Evolutionary conservation across 2,113 vertebrate genomes (phyloP).

Genomic region (Rhinolophus sinicus): DNA sequence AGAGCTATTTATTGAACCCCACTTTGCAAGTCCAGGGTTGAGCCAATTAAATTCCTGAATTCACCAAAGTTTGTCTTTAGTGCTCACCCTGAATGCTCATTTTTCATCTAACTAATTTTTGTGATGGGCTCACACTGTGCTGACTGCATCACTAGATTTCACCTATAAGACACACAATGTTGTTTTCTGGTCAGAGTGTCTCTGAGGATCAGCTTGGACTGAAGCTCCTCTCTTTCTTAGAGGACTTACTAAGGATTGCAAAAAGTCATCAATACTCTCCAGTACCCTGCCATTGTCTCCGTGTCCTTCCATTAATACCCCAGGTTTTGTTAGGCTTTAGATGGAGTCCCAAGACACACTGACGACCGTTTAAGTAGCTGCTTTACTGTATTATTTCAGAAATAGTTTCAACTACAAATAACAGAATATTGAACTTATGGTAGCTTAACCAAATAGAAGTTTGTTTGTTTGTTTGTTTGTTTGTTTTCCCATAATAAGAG

Average conservation of each 20-base stretch:
- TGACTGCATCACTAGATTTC: not conserved
- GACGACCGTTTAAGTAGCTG: not conserved
- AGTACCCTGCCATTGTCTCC: not conserved
- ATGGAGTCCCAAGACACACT: not conserved
- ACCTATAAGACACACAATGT: not conserved
- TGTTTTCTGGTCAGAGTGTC: not conserved
- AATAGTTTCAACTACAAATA: not conserved
- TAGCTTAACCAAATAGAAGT: not conserved
- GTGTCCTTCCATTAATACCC: not conserved
- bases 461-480: not conserved
- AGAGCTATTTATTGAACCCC: slow-evolving; percentile 15
- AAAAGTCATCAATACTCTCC: not conserved
- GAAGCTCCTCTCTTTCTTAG: not conserved
- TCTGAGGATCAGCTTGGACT: not conserved
- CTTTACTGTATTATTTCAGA: slow-evolving; percentile 22
- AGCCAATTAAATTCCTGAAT: slow-evolving; percentile 1
- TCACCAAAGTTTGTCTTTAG: not conserved
- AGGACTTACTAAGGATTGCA: not conserved
- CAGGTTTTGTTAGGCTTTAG: not conserved
- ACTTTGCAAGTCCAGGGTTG: not conserved
- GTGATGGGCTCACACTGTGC: not conserved
- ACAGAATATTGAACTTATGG: not conserved
- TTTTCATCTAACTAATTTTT: not conserved
- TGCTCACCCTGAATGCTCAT: not conserved
- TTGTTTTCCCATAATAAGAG: not conserved